Evolutionary conservation across 1,140 invertebrate species (phyloP), one percentile per base, ranked within the genome.

Genomic region (Drosophila chauvacae): DNA sequence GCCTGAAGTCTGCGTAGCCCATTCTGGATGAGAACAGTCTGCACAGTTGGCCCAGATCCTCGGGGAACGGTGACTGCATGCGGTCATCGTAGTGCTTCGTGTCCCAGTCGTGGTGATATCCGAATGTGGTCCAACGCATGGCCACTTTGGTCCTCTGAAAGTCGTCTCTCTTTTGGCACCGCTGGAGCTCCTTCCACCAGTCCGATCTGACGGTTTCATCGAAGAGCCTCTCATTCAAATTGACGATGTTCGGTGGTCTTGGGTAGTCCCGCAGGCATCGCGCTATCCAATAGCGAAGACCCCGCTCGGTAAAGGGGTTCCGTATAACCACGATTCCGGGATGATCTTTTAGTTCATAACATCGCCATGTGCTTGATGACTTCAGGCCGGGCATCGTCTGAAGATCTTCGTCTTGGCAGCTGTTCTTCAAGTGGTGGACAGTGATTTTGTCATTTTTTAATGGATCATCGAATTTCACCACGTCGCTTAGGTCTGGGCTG

Each of bases 41-140:
- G 51, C 95, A 95, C 48, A 98, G 78, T 11, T 93, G 85, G 35
- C 86, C 91, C 16, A 98, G 92, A 84, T 98, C 97, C 44, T 78
- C 26, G 4, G 97, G 97, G 93, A 98, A 97, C 37, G 91, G 60
- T 48, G 93, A 93, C 91, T 94, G 95, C 62, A 94, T 94, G 20
- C 94, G 91, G 93, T 97, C 96, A 44, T 93, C 94, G 87, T 97
- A 97, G 26, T 95, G 94, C 94, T 99, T 99, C 48, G 97, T 97
- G 85, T 98, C 95, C 98, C 98, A 99, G 93, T 99, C 95, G 92
- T 99, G 97, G 93, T 99, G 98, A 92, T 98, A 99, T 20, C 98
- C 98, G 39, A 99, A 92, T 3, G 98, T 99, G 16, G 96, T 95
- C 98, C 98, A 99, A 84, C 98, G 93, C 61, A 99, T 93, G 91